phyloP scores from a whole-genome alignment of 2,797 vertebrate species.

The Apodemus agrarius region DNA sequence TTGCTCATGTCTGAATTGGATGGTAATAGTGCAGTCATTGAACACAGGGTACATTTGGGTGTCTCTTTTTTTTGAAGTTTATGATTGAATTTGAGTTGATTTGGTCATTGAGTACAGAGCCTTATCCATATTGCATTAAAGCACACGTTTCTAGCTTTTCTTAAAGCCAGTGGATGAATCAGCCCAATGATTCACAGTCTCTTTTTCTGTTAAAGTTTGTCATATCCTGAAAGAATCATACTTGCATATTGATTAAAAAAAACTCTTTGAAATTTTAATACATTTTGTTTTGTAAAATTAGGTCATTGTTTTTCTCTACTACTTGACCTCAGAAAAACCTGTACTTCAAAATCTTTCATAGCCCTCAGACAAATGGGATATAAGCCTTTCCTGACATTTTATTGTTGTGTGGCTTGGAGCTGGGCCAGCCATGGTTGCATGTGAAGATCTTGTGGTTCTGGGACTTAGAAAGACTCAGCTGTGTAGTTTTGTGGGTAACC shows the following conservation, averaged over 20 bases:
- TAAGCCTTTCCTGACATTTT: not conserved
- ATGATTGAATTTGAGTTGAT: not conserved
- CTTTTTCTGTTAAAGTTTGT: not conserved
- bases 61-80: not conserved
- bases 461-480: not conserved
- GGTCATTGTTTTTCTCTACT: constrained; percentile 15
- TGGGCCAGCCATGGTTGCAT: rapidly evolving
- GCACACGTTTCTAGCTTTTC: not conserved
- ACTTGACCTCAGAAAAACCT: constrained; percentile 17
- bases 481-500: rapidly evolving
- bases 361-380: not conserved
- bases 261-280: constrained; percentile 23
- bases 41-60: not conserved
- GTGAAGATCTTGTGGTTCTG: not conserved
- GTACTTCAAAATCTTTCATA: not conserved
- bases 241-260: constrained; percentile 21
- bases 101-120: not conserved
- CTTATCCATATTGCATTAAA: constrained; percentile 27
- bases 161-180: constrained; percentile 58
- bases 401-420: not conserved
- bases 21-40: not conserved
- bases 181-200: constrained; percentile 46
- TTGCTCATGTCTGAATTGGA: not conserved
- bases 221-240: constrained; percentile 44
- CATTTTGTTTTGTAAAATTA: constrained; percentile 9